A percentile compares a stretch with the other conserved stretches of the same genome.
Evolutionary conservation across 2,888 invertebrate species (phyloP).

Genomic region (Drosophila rellima): DNA sequence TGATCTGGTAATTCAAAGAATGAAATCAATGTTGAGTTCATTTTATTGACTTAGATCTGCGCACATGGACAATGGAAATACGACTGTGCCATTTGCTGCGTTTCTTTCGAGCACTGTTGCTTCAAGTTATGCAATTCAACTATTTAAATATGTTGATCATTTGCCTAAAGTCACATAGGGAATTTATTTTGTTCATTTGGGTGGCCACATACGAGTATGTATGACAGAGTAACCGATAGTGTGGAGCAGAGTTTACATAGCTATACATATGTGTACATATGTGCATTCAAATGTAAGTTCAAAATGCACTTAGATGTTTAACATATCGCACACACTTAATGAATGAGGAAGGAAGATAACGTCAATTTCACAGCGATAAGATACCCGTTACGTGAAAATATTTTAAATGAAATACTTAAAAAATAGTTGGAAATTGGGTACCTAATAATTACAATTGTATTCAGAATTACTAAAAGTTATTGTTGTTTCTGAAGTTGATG

Average conservation of each 20-base stretch:
- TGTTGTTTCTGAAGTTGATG: too few relatives aligned
- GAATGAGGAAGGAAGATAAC: too few relatives aligned
- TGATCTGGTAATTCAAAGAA: not conserved
- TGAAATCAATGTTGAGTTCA: conserved; percentile 12
- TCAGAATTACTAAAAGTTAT: not conserved
- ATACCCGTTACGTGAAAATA: too few relatives aligned
- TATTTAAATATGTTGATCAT: not conserved
- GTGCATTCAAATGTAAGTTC: too few relatives aligned
- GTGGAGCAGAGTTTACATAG: not conserved
- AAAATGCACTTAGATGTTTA: too few relatives aligned
- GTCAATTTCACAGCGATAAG: too few relatives aligned
- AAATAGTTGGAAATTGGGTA: too few relatives aligned
- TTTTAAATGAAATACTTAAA: too few relatives aligned
- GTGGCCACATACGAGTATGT: not conserved
- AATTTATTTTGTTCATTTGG: not conserved
- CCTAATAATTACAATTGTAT: too few relatives aligned
- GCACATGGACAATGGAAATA: not conserved
- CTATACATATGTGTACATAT: not conserved
- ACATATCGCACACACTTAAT: too few relatives aligned
- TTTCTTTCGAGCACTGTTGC: not conserved
- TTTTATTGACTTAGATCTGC: not conserved
- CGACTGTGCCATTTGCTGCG: not conserved
- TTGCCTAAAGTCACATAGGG: not conserved
- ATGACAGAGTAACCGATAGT: not conserved
- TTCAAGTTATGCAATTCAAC: not conserved